Evolutionary conservation across 2,888 invertebrate genomes (phyloP), one percentile per base, ranked within the genome.

Genomic region (Subacronicta megacephala): DNA sequence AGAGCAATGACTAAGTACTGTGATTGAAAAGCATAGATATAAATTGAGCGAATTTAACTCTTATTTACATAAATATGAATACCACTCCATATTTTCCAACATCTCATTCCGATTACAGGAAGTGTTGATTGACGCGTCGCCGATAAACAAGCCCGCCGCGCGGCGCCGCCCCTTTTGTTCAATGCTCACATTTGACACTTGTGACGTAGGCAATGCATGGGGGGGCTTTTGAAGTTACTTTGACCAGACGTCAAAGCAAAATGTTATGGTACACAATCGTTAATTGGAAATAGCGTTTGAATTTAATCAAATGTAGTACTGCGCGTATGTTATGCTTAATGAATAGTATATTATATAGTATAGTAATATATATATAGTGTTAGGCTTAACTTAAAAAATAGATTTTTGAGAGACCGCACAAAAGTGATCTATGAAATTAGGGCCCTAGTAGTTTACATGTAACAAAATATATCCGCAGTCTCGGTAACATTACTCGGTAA

Each of bases 91-190:
- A 54, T 50, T 53, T 56, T 44, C 46, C 51, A 38, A 49, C 49
- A 41, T 31, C 60, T 57, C 58, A 60, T 51, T 50, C 50, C 62
- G 58, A 71, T 73, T 58, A 74, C 69, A 78, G 88, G 86, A 88
- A 84, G 74, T 80, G 66, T 74, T 86, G 87, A 88, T 82, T 86
- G 88, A 87, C 87, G 78, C 50, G 81, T 72, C 80, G 74, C 77
- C 80, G 84, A 82, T 87, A 88, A 85, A 86, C 81, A 86, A 84
- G 81, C 78, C 17, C 63, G 79, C 70, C 81, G 77, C 83, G 78
- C 84, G 83, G 84, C 84, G 82, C 66, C 81, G 85, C 77, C 73
- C 65, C 61, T 40, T 63, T 75, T 75, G 73, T 72, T 62, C 67
- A 44, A 46, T 54, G 55, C 59, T 60, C 74, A 67, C 62, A 49